A percentile compares a stretch with the other conserved stretches of the same genome.
These are phyloP conservation scores for Centrocercus urophasianus DNA, from an alignment of 2,113 vertebrate species.

Conservation along the genomic window DNA sequence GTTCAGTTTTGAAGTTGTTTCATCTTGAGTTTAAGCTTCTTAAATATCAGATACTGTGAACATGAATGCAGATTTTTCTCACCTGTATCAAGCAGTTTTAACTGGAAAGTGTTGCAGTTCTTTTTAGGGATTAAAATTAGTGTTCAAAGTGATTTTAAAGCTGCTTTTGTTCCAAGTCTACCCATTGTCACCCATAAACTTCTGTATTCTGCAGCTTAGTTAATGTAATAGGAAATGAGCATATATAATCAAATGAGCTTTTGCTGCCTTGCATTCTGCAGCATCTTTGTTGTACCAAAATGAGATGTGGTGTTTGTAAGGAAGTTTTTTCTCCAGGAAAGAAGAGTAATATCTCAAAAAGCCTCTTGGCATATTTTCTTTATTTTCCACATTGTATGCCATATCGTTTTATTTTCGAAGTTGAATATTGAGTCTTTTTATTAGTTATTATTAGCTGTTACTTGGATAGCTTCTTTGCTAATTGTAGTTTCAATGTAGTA, in stretches of 20 bases:
- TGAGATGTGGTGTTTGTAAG: background rate
- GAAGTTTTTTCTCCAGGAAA: background rate
- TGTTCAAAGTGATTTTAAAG: background rate
- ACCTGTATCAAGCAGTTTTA: background rate
- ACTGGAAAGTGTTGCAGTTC: background rate
- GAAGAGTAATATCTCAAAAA: background rate
- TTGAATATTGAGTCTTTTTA: background rate
- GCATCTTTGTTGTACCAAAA: background rate
- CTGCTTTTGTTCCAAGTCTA: background rate
- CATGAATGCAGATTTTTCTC: background rate
- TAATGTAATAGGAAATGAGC: background rate
- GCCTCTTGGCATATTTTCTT: background rate
- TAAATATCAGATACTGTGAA: background rate
- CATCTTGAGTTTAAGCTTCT: background rate
- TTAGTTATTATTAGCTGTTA: background rate
- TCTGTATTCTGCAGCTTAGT: background rate
- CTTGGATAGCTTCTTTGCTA: background rate
- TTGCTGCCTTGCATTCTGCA: background rate
- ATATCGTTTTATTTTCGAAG: background rate
- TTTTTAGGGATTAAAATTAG: background rate
- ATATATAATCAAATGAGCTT: background rate
- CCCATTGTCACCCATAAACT: background rate
- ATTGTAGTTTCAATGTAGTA: background rate
- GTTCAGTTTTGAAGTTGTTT: background rate
- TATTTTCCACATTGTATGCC: background rate